Conservation (phyloP, 1,140 invertebrate species). For the Eupristina koningsbergeri region DNA sequence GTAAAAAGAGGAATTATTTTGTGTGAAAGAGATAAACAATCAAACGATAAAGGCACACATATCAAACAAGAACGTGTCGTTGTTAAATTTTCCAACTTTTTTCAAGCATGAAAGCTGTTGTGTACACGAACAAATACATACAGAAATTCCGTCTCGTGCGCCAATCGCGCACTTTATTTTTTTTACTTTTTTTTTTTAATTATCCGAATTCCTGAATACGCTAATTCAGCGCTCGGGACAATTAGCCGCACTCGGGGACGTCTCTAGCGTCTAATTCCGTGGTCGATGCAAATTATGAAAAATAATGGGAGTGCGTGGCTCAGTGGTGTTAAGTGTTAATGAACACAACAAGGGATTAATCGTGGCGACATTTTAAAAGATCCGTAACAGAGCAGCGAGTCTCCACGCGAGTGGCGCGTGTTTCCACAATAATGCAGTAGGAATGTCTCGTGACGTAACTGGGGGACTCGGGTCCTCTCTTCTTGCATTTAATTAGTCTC, state of each 20-base stretch:
- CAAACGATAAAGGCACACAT: background rate
- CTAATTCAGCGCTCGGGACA: background rate
- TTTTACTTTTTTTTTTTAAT: background rate
- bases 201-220: background rate
- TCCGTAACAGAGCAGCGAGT: background rate
- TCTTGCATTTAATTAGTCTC: conserved; percentile 2
- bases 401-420: conserved; percentile 31
- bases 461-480: background rate
- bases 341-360: conserved; percentile 14
- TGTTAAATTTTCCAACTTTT: background rate
- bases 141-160: background rate
- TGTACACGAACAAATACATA: background rate
- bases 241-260: background rate
- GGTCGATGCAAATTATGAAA: conserved; percentile 4
- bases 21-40: background rate
- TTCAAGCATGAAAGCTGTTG: background rate
- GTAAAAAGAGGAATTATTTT: background rate
- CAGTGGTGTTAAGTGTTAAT: too few species aligned
- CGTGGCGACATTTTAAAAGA: background rate
- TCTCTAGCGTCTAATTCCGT: background rate
- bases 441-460: conserved; percentile 41
- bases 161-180: too few species aligned
- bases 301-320: background rate
- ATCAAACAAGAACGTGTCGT: background rate
- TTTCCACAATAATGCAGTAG: conserved; percentile 35